phyloP scores from a whole-genome alignment of 2,797 vertebrate species.

The Cirrhinus molitorella region DNA sequence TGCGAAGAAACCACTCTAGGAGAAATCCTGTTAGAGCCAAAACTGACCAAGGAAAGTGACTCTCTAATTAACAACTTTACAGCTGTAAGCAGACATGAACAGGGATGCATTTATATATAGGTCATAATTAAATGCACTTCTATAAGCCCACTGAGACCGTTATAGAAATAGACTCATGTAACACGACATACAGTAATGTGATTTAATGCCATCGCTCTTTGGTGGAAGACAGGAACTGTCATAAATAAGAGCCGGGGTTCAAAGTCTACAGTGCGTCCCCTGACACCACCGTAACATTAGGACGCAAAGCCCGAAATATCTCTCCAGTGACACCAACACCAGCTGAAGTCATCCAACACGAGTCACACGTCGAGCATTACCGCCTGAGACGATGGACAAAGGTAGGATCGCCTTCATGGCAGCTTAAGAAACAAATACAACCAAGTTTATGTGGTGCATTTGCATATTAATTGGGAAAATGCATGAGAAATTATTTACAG shows the following conservation, averaged over 20 bases:
- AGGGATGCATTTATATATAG: neutral
- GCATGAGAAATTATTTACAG: neutral
- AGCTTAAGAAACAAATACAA: neutral
- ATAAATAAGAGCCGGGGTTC: constrained; percentile 52
- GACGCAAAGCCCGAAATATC: constrained; percentile 44
- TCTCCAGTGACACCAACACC: constrained; percentile 29
- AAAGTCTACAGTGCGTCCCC: constrained; percentile 2
- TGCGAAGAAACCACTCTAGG: neutral
- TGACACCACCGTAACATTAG: constrained; percentile 51
- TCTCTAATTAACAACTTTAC: neutral
- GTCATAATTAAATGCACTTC: constrained; percentile 10
- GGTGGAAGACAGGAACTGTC: constrained; percentile 26
- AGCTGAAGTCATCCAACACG: constrained; percentile 17
- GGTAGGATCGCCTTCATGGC: constrained; percentile 32
- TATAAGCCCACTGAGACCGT: neutral
- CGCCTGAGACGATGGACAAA: constrained; percentile 44
- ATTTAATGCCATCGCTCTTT: constrained; percentile 29
- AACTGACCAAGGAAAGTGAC: neutral
- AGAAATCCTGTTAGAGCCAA: neutral
- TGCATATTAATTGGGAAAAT: neutral
- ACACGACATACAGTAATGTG: constrained; percentile 33
- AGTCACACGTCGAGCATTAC: constrained; percentile 9
- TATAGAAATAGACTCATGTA: constrained; percentile 35
- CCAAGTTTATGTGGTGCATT: neutral
- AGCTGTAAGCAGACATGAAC: neutral